Evolutionary conservation across 2,888 invertebrate species (phyloP), one percentile per base, ranked within the genome.

Genomic region (Agonopterix heracliana): DNA sequence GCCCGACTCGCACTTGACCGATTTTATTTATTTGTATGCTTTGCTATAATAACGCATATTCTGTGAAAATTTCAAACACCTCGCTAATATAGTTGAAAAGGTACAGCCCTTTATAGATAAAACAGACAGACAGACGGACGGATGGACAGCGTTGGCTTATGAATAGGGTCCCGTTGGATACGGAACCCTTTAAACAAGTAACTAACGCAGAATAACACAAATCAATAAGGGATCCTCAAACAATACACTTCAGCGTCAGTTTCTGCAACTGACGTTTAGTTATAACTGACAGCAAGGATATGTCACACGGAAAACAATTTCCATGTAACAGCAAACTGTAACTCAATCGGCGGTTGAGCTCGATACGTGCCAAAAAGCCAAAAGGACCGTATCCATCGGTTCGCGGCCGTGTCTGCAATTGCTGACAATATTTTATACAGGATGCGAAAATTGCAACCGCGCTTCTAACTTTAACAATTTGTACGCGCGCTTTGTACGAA

Each of bases 391-490:
- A 74, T 79, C 71, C 70, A 72, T 75, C 72, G 66, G 57, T 57
- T 53, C 58, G 45, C 62, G 53, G 38, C 63, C 67, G 57, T 67
- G 64, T 66, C 68, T 63, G 63, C 67, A n/a, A n/a, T 38, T 63
- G 41, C 66, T 76, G 75, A 78, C 77, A 76, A 81, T 85, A 82
- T 84, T 83, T 82, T 81, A 80, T 76, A 75, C 72, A 69, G 44
- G 71, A 77, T 71, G 73, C 58, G 80, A 77, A 82, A 81, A 83
- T 85, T 82, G 81, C 81, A 77, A 79, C 78, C 76, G 62, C 74
- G 60, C 68, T 62, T 70, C 72, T 68, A 85, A 84, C 81, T 84
- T 81, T 76, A 75, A 77, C 81, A 83, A 84, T 82, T 83, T 80
- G 76, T 80, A 76, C 71, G 64, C 64, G 62, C 63, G 63, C 65